Percentiles rank a stretch among this genome's conserved stretches.
Evolutionary conservation across 2,797 vertebrate genomes (phyloP).

Genomic region (Chaunax sp.): DNA sequence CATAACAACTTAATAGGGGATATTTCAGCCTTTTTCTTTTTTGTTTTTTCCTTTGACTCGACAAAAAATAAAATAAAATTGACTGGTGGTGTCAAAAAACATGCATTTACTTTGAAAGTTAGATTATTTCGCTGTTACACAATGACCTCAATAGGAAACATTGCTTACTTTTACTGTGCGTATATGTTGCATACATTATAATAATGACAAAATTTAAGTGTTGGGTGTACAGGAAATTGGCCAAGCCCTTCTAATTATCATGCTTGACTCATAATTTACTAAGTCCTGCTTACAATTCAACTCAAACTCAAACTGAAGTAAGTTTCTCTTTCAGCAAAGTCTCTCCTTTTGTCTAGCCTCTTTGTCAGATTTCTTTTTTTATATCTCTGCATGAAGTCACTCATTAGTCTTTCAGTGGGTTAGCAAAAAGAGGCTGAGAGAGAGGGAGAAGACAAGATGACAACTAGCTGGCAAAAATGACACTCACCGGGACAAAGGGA

Average conservation of each 20-base stretch:
- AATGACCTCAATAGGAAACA: not conserved
- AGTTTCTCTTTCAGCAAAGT: not conserved
- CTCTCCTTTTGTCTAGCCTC: too few species aligned
- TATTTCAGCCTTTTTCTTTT: too few species aligned
- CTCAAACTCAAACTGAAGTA: not conserved
- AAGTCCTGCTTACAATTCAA: not conserved
- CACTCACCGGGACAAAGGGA: constrained; percentile 59
- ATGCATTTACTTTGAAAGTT: not conserved
- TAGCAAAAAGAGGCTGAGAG: constrained; percentile 25
- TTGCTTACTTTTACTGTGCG: not conserved
- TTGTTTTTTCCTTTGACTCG: too few species aligned
- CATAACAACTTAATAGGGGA: too few species aligned
- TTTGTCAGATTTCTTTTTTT: too few species aligned
- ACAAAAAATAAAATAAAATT: too few species aligned
- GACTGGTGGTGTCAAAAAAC: too few species aligned
- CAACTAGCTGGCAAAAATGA: constrained; percentile 69
- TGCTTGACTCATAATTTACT: too few species aligned
- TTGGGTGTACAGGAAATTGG: too few species aligned
- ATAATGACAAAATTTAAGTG: too few species aligned
- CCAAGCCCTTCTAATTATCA: not conserved
- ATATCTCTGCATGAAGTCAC: constrained; percentile 24
- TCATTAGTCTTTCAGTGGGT: constrained; percentile 59
- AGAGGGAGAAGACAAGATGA: constrained; percentile 49
- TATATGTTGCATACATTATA: not conserved
- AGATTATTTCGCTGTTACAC: too few species aligned